Evolutionary conservation across 2,888 invertebrate genomes (phyloP), one percentile per base, ranked within the genome.

Genomic region (Amitus sp.): DNA sequence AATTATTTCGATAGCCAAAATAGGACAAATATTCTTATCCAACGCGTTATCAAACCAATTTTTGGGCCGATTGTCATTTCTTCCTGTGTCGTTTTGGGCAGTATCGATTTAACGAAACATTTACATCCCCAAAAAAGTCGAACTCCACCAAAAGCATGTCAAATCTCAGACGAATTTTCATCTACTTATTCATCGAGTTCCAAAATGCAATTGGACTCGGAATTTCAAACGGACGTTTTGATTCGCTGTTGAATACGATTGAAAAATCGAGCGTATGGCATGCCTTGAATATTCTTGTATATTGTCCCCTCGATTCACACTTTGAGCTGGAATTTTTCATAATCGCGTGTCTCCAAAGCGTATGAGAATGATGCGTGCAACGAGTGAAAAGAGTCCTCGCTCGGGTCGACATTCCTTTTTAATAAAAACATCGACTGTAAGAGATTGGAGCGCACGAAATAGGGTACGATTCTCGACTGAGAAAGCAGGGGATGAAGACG

Each of bases 381-480:
- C 30, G 10, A 9, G 45, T 47, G 39, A 55, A 60, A 51, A 51
- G 42, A 47, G 18, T 46, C 46, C n/a, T n/a, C n/a, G n/a, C n/a
- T n/a, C n/a, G n/a, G n/a, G n/a, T n/a, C 28, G 13, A 17, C 20
- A 15, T 23, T 18, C 39, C 34, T 17, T 42, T 54, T 54, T 42
- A 59, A 60, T 60, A 40, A 53, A 52, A 53, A 53, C 47, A 39
- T 53, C 39, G 43, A 40, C 19, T 34, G 13, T 15, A 43, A 43
- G 18, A 43, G 43, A 43, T 39, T 43, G 43, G n/a, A 42, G 47
- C 27, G 53, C 28, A 34, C 2, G n/a, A n/a, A n/a, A 20, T 39
- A 33, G 52, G 52, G 42, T 52, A 15, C 13, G 13, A 37, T 37
- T 15, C 37, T 37, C 4, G 37, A 15, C 23, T 27, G 42, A 7